Evolutionary conservation across 2,888 invertebrate species (phyloP), one percentile per base, ranked within the genome.

Genomic region (Athalia rosae): DNA sequence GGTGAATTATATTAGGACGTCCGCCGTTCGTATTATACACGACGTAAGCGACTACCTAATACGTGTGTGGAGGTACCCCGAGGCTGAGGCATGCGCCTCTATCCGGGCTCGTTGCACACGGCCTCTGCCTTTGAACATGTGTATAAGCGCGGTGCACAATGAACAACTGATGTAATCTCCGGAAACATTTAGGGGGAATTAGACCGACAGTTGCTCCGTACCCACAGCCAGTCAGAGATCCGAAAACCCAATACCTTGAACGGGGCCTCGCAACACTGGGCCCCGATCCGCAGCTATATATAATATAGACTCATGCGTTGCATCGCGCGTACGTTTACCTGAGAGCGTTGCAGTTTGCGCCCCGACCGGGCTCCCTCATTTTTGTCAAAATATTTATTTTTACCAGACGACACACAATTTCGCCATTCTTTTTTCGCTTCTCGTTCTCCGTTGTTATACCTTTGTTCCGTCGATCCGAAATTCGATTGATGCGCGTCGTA

Each of bases 151-250:
- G 59, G 45, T 63, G 53, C 63, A 89, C 89, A 89, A 89, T 87
- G 85, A 85, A 84, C 83, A 84, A 83, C 83, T 85, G 88, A 88
- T 88, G 89, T 90, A 90, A 90, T 89, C 89, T 89, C 87, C 86
- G 87, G 85, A 87, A 89, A 89, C 86, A 86, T 89, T 89, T 88
- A 87, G 89, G 89, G 89, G 87, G 85, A 89, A 90, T 90, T 89
- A 89, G 89, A 85, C 85, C 87, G 87, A 86, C 89, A 86, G 88
- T 89, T 88, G 88, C 83, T 81, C 80, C 79, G 61, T 83, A 86
- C 85, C 87, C 87, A 85, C 84, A 84, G 74, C 41, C 28, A 5
- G n/a, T n/a, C n/a, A n/a, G n/a, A n/a, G n/a, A n/a, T n/a, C n/a
- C n/a, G n/a, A 74, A 5, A 43, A 43, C 50, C 15, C 58, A 58